These are phyloP conservation scores for Nannospalax galili DNA, from an alignment of 2,113 vertebrate genomes.

Conservation along the genomic window DNA sequence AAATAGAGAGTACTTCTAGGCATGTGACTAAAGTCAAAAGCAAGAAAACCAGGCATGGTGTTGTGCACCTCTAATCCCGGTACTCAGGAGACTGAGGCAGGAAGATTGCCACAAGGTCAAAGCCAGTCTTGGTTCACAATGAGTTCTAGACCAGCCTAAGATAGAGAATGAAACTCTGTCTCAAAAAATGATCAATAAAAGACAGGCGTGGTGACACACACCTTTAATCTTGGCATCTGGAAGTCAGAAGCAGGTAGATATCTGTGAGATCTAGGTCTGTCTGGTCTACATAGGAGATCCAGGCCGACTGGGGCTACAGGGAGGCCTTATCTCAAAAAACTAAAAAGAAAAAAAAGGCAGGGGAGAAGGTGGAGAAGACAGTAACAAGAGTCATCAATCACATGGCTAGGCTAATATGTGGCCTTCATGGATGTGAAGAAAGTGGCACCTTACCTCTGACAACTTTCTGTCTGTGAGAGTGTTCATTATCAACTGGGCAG, in stretches of 20 bases:
- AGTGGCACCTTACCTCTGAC: neutral
- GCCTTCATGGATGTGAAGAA: neutral
- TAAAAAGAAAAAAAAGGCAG: neutral
- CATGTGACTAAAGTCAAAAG: neutral
- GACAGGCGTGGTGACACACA: too few relatives aligned
- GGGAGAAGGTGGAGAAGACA: too few relatives aligned
- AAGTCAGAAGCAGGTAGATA: too few relatives aligned
- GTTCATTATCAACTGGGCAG: neutral
- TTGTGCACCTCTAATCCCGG: neutral
- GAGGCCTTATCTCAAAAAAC: too few relatives aligned
- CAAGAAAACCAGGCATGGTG: neutral
- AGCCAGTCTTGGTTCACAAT: neutral
- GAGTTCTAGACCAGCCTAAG: neutral
- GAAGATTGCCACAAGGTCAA: neutral
- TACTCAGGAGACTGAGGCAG: neutral
- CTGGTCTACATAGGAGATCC: too few relatives aligned
- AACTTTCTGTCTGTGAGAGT: neutral
- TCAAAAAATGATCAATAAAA: too few relatives aligned
- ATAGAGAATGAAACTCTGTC: neutral
- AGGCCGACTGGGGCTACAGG: too few relatives aligned
- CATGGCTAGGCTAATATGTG: fast-evolving
- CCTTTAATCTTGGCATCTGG: too few relatives aligned
- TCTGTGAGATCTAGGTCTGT: too few relatives aligned
- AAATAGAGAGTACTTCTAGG: neutral
- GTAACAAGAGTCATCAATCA: neutral